Conservation (phyloP, 2,797 vertebrate genomes). For the Spondyliosoma cantharus region DNA sequence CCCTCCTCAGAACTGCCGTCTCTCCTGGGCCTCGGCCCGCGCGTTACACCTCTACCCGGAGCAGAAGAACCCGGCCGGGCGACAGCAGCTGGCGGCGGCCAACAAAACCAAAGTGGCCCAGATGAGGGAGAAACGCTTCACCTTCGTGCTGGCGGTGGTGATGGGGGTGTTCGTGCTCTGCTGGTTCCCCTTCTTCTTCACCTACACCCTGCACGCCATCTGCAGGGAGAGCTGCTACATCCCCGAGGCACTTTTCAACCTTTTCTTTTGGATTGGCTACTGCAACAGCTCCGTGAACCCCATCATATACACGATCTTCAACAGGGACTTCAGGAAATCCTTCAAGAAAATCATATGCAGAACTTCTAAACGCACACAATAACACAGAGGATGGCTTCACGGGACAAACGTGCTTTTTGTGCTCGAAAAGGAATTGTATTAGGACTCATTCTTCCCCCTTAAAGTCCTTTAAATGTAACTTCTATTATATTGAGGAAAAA, state of each 20-base stretch:
- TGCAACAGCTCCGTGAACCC: conserved; percentile 89
- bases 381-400: conserved; percentile 28
- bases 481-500: conserved; percentile 4
- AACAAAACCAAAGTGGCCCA: conserved; percentile 87
- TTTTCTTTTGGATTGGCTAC: conserved; percentile 90
- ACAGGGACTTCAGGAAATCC: conserved; percentile 87
- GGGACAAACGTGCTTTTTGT: conserved; percentile 12
- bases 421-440: conserved; percentile 13
- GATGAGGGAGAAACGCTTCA: conserved; percentile 88
- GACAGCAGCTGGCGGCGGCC: conserved; percentile 73
- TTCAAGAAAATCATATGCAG: conserved; percentile 88
- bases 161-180: conserved; percentile 89
- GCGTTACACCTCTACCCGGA: conserved; percentile 76
- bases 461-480: conserved; percentile 63
- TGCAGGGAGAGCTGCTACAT: conserved; percentile 86
- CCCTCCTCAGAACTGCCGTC: conserved; percentile 81
- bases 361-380: conserved; percentile 74
- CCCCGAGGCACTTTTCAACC: conserved; percentile 84
- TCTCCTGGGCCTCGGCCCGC: conserved; percentile 84
- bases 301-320: conserved; percentile 89
- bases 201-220: conserved; percentile 86
- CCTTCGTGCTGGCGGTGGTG: conserved; percentile 87
- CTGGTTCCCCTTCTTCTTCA: conserved; percentile 90
- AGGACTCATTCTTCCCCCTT: conserved; percentile 29
- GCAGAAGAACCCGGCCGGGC: conserved; percentile 63